Conservation (phyloP, 2,888 invertebrate genomes). For the Alloscopus bannaensis region DNA sequence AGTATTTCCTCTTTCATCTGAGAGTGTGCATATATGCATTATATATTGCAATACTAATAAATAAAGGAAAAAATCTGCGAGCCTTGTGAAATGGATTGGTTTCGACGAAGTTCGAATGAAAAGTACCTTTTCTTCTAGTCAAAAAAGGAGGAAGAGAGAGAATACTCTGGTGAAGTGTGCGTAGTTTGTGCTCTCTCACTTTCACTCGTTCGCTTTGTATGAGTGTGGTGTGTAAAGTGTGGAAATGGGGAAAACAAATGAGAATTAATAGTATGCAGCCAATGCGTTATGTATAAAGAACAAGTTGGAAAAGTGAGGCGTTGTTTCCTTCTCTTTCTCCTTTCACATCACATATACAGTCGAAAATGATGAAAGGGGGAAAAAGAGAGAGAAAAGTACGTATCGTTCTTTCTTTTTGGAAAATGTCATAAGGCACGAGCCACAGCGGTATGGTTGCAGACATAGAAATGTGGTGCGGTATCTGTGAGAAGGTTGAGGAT, state of each 20-base stretch:
- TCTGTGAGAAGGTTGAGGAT: constrained; percentile 1
- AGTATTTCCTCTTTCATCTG: neutral
- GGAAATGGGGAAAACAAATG: neutral
- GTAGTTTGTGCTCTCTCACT: too few species aligned
- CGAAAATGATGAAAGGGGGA: too few species aligned
- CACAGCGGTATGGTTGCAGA: constrained; percentile 30
- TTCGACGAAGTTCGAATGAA: neutral
- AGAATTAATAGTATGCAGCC: constrained; percentile 11
- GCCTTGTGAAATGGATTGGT: constrained; percentile 22
- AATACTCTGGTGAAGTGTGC: too few species aligned
- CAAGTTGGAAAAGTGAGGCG: constrained; percentile 18
- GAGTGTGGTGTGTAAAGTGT: neutral
- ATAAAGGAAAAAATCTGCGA: neutral
- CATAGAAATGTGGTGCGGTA: constrained; percentile 14
- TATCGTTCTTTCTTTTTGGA: constrained; percentile 34
- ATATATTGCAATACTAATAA: neutral
- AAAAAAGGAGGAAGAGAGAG: neutral
- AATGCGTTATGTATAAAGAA: constrained; percentile 13
- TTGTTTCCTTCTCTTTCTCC: constrained; percentile 38
- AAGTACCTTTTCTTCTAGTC: neutral
- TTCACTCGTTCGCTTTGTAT: neutral
- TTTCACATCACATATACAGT: constrained; percentile 29
- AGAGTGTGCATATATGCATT: too few species aligned
- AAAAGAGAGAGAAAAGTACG: too few species aligned
- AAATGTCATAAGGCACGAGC: constrained; percentile 62